Percentiles rank a stretch among this genome's conserved stretches.
These are phyloP conservation scores for Leptinotarsa rubiginosa DNA, from an alignment of 2,888 invertebrate genomes.

Conservation along the genomic window DNA sequence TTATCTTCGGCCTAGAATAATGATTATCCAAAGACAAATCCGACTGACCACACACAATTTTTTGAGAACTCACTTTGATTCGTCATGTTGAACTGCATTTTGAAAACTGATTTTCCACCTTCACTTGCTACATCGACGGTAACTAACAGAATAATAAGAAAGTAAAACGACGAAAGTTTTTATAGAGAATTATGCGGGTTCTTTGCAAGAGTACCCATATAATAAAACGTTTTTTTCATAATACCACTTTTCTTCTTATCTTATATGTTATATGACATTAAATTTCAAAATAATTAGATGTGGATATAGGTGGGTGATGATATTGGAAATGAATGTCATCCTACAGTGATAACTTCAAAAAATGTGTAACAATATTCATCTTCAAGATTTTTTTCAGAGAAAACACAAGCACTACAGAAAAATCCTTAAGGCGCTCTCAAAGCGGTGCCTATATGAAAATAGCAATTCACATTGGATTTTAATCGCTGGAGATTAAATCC, in stretches of 20 bases:
- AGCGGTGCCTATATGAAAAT: too few relatives aligned
- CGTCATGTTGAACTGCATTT: conserved; percentile 41
- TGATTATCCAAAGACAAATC: conserved; percentile 39
- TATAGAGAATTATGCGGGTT: conserved; percentile 44
- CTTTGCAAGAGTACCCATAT: conserved; percentile 48
- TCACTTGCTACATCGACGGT: conserved; percentile 31
- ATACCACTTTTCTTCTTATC: conserved; percentile 41
- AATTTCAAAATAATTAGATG: neutral
- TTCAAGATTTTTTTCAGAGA: neutral
- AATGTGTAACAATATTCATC: too few relatives aligned
- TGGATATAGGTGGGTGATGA: neutral
- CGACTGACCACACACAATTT: neutral
- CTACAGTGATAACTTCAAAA: too few relatives aligned
- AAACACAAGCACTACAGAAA: too few relatives aligned
- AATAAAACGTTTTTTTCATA: conserved; percentile 40
- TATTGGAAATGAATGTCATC: neutral
- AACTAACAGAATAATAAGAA: conserved; percentile 38
- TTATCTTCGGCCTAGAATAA: conserved; percentile 39
- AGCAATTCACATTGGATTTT: too few relatives aligned
- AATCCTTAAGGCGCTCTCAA: too few relatives aligned
- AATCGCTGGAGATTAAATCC: too few relatives aligned
- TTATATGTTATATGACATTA: conserved; percentile 24
- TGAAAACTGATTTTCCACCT: conserved; percentile 21
- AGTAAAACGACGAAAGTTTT: conserved; percentile 42
- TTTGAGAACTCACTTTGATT: conserved; percentile 36